Percentiles rank a stretch among this genome's conserved stretches.
Evolutionary conservation across 2,888 invertebrate species (phyloP).

Genomic region (Nemotelus pantherinus): DNA sequence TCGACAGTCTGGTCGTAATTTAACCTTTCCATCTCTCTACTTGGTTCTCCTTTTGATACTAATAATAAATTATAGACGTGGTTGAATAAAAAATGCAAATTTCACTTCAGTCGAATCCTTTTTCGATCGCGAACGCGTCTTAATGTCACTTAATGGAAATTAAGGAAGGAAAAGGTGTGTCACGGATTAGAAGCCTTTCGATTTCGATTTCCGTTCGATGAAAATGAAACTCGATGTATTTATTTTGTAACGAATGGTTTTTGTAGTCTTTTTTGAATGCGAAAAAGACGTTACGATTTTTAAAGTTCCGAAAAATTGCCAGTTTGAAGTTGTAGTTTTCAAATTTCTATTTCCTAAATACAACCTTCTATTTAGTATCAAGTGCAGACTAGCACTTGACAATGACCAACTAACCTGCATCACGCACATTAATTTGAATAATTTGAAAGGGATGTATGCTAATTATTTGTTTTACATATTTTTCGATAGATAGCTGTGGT

Average conservation of each 20-base stretch:
- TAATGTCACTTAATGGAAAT: slow-evolving; percentile 38
- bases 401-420: slow-evolving; percentile 38
- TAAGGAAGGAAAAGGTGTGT: slow-evolving; percentile 43
- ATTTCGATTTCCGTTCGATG: slow-evolving; percentile 44
- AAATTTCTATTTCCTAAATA: neutral
- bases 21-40: slow-evolving; percentile 36
- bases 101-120: slow-evolving; percentile 45
- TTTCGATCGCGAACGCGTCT: slow-evolving; percentile 38
- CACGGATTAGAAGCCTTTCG: slow-evolving; percentile 45
- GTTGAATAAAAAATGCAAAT: slow-evolving; percentile 48
- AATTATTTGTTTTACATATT: slow-evolving; percentile 49
- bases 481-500: slow-evolving; percentile 14
- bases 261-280: neutral
- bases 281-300: slow-evolving; percentile 29
- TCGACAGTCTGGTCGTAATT: slow-evolving; percentile 38
- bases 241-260: slow-evolving; percentile 47
- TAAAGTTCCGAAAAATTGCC: neutral
- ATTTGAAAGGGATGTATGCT: slow-evolving; percentile 44
- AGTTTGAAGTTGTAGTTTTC: neutral
- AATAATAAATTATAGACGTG: slow-evolving; percentile 49
- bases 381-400: slow-evolving; percentile 36
- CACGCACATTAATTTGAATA: slow-evolving; percentile 39
- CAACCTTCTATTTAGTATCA: slow-evolving; percentile 9
- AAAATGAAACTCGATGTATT: slow-evolving; percentile 36
- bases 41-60: neutral